Evolutionary conservation across 2,888 invertebrate species (phyloP), one percentile per base, ranked within the genome.

Genomic region (Dioctria linearis): DNA sequence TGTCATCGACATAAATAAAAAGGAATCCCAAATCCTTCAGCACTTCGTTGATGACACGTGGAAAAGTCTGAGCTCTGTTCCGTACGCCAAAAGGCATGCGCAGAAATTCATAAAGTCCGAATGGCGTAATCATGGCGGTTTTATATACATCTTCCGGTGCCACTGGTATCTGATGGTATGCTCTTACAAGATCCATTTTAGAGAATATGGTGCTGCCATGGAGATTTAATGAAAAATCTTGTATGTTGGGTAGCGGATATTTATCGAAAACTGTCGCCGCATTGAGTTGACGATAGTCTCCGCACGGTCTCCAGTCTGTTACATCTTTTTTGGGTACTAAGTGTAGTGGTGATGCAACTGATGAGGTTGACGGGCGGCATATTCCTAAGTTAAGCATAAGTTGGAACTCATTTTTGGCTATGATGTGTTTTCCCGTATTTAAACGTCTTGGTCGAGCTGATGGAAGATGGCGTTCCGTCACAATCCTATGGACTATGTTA

Each of bases 371-470:
- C 25, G 61, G 61, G 5, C 61, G 61, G 37, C 13, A 25, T 2
- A 61, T 66, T n/a, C 42, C 43, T n/a, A 11, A 42, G 8, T 9
- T 2, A 4, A 1, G 4, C 42, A 66, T 66, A 9, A 2, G 9
- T 3, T 42, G 4, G 43, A 42, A 66, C 6, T 40, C 83, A 5
- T 65, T 9, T 73, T 84, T 84, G 3, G 84, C 85, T 2, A 81
- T 83, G 5, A 49, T 40, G 9, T 3, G 40, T 3, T 42, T 25
- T 25, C 2, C 25, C 25, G 25, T 25, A 25, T 25, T 25, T 25
- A 25, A 25, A 25, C 39, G 8, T 40, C 40, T 11, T 11, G 66
- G 11, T 2, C n/a, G 9, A 3, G 40, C 42, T 8, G 66, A 9
- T 8, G 43, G 42, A 40, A 11, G 42, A 11, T 39, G 42, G 4